These are phyloP conservation scores for Circaetus cinerascens DNA, from an alignment of 2,113 vertebrate species.

Conservation along the genomic window DNA sequence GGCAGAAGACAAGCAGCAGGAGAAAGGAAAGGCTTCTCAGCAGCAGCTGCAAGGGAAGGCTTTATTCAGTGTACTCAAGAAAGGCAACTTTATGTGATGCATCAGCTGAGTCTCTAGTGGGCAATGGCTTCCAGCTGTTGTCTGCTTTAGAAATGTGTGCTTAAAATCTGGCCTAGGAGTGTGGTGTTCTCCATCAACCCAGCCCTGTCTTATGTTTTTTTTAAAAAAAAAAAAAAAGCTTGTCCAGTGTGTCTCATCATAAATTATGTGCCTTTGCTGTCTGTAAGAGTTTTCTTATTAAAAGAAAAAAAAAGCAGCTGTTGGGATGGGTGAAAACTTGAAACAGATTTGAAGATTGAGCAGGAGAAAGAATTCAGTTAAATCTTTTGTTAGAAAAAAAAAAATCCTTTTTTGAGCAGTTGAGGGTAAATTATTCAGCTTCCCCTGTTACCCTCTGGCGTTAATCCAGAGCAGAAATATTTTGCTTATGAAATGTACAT, in stretches of 20 bases:
- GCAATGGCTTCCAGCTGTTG: background rate
- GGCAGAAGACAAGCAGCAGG: background rate
- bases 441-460: rapidly evolving
- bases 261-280: background rate
- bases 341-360: background rate
- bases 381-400: background rate
- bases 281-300: background rate
- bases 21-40: background rate
- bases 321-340: background rate
- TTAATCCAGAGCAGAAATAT: background rate
- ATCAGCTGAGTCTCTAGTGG: background rate
- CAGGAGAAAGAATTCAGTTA: background rate
- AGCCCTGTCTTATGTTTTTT: background rate
- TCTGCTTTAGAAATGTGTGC: background rate
- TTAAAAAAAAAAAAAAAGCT: background rate
- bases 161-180: background rate
- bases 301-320: background rate
- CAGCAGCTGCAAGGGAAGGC: background rate
- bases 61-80: background rate
- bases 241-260: background rate
- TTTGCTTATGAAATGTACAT: background rate
- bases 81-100: background rate
- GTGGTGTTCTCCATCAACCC: background rate
- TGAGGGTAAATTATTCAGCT: background rate
- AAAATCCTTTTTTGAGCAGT: background rate